phyloP scores from a whole-genome alignment of 1,140 invertebrate genomes.

The Drosophila biarmipes region DNA sequence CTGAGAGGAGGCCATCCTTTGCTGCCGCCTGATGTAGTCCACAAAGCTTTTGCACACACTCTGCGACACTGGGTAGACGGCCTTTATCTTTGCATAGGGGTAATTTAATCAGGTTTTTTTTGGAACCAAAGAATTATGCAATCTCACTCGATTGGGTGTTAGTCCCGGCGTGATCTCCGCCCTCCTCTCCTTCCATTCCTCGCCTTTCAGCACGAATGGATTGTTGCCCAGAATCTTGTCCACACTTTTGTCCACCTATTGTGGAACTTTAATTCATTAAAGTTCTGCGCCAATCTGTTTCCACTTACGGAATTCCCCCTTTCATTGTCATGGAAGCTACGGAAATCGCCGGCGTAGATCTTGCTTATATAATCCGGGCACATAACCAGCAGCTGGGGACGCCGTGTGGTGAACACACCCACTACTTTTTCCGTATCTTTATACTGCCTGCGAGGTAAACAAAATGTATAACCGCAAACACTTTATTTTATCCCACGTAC shows the following conservation, averaged over 20 bases:
- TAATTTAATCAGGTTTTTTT: not conserved
- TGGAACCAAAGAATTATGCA: not conserved
- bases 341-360: slow-evolving; percentile 85
- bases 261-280: slow-evolving; percentile 35
- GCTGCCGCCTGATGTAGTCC: slow-evolving; percentile 49
- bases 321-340: slow-evolving; percentile 80
- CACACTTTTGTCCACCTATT: slow-evolving; percentile 61
- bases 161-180: slow-evolving; percentile 86
- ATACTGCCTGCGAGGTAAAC: slow-evolving; percentile 29
- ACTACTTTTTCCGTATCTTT: slow-evolving; percentile 53
- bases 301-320: slow-evolving; percentile 37
- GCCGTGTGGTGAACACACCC: slow-evolving; percentile 53
- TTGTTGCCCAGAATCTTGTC: slow-evolving; percentile 84
- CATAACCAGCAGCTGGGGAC: slow-evolving; percentile 82
- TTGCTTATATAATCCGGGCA: slow-evolving; percentile 85
- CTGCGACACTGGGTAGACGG: slow-evolving; percentile 61
- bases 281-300: not conserved
- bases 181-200: slow-evolving; percentile 86
- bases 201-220: slow-evolving; percentile 83
- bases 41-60: slow-evolving; percentile 49
- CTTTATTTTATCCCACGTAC: slow-evolving; percentile 12
- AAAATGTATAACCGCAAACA: not conserved
- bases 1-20: slow-evolving; percentile 28
- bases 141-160: slow-evolving; percentile 80
- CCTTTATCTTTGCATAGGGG: slow-evolving; percentile 27